A percentile compares a stretch with the other conserved stretches of the same genome.
These are phyloP conservation scores for Chaetophractus vellerosus DNA, from an alignment of 2,797 vertebrate species.

Conservation along the genomic window DNA sequence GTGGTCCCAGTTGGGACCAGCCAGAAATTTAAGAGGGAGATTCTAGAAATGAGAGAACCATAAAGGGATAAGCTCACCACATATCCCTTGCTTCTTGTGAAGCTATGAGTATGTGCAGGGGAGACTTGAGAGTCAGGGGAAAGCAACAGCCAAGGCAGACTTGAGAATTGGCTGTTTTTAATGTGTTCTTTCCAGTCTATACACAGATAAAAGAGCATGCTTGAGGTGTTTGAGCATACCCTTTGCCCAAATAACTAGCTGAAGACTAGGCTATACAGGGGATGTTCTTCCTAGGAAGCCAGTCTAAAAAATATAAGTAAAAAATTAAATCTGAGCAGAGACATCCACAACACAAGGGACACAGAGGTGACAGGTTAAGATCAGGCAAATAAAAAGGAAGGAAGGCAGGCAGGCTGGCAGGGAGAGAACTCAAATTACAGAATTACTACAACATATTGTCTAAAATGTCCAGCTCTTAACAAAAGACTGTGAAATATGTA, in stretches of 20 bases:
- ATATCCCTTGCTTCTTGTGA: not conserved
- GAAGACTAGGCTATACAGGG: not conserved
- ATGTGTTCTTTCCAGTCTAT: not conserved
- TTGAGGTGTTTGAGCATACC: not conserved
- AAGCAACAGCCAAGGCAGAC: not conserved
- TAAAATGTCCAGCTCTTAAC: slow-evolving; percentile 26
- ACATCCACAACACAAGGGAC: not conserved
- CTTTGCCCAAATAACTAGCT: not conserved
- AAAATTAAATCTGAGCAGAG: not conserved
- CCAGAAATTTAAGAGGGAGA: not conserved
- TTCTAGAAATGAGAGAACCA: not conserved
- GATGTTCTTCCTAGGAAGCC: not conserved
- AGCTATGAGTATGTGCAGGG: not conserved
- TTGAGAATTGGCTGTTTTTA: not conserved
- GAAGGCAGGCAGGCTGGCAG: not conserved
- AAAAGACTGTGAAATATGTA: not conserved
- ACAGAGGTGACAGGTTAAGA: not conserved
- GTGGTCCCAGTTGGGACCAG: not conserved
- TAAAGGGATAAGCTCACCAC: not conserved
- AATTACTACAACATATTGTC: not conserved
- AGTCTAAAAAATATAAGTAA: not conserved
- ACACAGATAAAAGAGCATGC: not conserved
- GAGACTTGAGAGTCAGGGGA: not conserved
- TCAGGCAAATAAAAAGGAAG: not conserved
- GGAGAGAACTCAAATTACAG: not conserved